A percentile compares a stretch with the other conserved stretches of the same genome.
These are phyloP conservation scores for Microtus californicus DNA, from an alignment of 2,797 vertebrate genomes.

Conservation along the genomic window DNA sequence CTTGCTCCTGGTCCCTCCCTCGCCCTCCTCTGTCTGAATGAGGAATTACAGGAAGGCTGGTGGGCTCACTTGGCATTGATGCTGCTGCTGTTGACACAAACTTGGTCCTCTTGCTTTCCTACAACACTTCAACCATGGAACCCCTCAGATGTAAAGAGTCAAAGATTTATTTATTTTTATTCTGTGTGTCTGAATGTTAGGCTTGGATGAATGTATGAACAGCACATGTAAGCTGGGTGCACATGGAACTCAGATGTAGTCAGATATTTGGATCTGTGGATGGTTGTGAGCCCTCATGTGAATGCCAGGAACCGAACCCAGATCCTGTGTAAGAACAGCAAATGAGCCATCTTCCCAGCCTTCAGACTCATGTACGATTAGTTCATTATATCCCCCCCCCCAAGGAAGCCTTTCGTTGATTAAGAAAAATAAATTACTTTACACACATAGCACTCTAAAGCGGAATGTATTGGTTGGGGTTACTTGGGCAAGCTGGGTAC, in stretches of 20 bases:
- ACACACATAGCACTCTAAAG: background rate
- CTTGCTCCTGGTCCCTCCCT: background rate
- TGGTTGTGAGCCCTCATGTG: too few species aligned
- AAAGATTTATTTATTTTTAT: background rate
- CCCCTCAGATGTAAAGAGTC: background rate
- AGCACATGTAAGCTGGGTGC: background rate
- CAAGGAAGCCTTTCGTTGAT: background rate
- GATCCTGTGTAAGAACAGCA: background rate
- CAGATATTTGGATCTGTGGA: background rate
- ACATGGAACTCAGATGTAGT: background rate
- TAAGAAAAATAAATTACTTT: slow-evolving; percentile 29
- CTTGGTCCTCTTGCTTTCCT: background rate
- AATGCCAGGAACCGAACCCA: background rate
- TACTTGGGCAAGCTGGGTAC: background rate
- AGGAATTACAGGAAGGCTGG: background rate
- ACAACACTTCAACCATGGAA: background rate
- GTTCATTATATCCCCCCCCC: background rate
- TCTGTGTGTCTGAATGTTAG: too few species aligned
- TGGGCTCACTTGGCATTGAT: too few species aligned
- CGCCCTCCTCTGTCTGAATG: background rate
- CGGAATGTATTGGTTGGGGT: background rate
- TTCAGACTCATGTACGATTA: slow-evolving; percentile 19
- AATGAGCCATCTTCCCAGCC: background rate
- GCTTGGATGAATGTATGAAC: too few species aligned
- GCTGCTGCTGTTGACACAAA: background rate